Evolutionary conservation across 64 coral and sea anemone genomes (phyloP).

Genomic region (Trachythela sp.): DNA sequence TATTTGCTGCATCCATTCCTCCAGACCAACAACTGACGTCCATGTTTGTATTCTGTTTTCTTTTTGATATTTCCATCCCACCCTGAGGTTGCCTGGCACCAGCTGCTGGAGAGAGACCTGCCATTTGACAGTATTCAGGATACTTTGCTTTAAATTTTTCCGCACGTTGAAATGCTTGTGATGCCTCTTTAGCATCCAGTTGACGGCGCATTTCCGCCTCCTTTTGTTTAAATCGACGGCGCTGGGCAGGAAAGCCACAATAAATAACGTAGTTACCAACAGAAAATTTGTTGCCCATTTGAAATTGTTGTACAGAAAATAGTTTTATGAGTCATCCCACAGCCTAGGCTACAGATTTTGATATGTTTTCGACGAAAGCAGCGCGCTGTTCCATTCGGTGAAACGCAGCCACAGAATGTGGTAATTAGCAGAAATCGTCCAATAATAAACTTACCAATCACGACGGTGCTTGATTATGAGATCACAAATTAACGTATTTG

Average conservation of each 20-base stretch:
- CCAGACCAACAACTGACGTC: not conserved
- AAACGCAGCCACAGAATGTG: not conserved
- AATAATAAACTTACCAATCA: not conserved
- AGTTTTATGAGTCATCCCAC: not conserved
- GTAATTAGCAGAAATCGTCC: not conserved
- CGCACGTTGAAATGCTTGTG: not conserved
- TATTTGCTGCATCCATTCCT: no score
- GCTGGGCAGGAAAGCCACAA: not conserved
- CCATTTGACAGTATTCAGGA: not conserved
- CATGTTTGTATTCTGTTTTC: not conserved
- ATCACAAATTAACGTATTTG: not conserved
- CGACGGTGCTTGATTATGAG: not conserved
- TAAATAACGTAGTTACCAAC: not conserved
- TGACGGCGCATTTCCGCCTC: not conserved
- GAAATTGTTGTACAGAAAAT: not conserved
- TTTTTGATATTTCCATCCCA: not conserved
- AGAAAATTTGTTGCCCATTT: not conserved
- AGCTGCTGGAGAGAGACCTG: not conserved
- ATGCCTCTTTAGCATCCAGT: not conserved
- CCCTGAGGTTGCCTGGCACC: no score
- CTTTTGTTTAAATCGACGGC: not conserved
- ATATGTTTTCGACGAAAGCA: not conserved
- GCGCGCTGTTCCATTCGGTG: not conserved
- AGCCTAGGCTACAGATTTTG: not conserved
- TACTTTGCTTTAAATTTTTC: not conserved